A percentile compares a stretch with the other conserved stretches of the same genome.
Evolutionary conservation across 1,140 invertebrate species (phyloP).

Genomic region (Drosophila pallidifrons): DNA sequence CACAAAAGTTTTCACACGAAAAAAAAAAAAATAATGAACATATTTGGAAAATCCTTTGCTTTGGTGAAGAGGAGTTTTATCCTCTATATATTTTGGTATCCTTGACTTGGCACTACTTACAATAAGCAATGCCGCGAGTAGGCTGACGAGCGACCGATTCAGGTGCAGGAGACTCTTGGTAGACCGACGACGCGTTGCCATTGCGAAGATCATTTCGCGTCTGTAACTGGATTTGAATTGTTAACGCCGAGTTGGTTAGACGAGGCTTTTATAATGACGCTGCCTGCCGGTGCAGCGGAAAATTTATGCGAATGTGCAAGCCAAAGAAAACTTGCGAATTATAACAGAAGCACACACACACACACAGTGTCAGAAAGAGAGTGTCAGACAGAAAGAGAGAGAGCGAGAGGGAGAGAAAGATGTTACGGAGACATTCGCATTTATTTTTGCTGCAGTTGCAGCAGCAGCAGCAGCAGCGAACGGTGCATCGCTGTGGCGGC

Average conservation of each 20-base stretch:
- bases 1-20: not conserved
- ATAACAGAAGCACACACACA: conserved; percentile 14
- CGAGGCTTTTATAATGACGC: conserved; percentile 79
- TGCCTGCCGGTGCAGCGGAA: conserved; percentile 71
- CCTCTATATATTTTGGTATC: not conserved
- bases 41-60: not conserved
- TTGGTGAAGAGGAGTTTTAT: not conserved
- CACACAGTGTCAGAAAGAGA: conserved; percentile 7
- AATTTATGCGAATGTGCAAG: conserved; percentile 75
- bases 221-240: conserved; percentile 72
- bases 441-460: conserved; percentile 33
- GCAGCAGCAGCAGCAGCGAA: not conserved
- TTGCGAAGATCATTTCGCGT: conserved; percentile 70
- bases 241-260: conserved; percentile 60
- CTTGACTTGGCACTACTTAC: conserved; percentile 9
- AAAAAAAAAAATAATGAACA: not conserved
- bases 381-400: not conserved
- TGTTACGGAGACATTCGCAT: conserved; percentile 62
- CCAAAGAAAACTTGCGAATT: conserved; percentile 50
- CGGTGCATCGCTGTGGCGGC: conserved; percentile 22
- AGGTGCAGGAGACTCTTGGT: conserved; percentile 12
- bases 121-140: conserved; percentile 11
- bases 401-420: conserved; percentile 10
- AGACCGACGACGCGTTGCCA: conserved; percentile 46
- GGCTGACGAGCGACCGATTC: not conserved